Conservation (phyloP, 2,888 invertebrate species). For the Oxyscelio sp. region DNA sequence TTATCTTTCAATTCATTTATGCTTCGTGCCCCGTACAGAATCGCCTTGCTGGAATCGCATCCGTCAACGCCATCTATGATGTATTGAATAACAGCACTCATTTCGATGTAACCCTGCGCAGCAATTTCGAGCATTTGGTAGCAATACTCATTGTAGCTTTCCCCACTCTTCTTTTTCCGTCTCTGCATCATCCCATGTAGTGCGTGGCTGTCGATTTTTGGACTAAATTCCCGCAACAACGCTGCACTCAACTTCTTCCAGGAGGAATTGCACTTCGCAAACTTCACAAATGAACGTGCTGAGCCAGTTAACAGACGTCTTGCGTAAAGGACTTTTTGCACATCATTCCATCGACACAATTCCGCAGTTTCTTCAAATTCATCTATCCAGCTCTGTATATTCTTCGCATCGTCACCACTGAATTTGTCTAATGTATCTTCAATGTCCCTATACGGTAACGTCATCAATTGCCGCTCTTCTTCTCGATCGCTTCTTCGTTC, state of each 20-base stretch:
- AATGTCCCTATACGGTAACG: too few relatives aligned
- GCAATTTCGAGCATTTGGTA: slow-evolving; percentile 57
- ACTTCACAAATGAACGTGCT: slow-evolving; percentile 1
- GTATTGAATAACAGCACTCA: slow-evolving; percentile 39
- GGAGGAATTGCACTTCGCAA: slow-evolving; percentile 29
- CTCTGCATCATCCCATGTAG: slow-evolving; percentile 36
- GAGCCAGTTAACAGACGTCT: slow-evolving; percentile 41
- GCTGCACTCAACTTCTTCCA: slow-evolving; percentile 39
- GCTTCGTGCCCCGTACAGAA: slow-evolving; percentile 50
- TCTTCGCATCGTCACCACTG: too few relatives aligned
- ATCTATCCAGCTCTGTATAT: too few relatives aligned
- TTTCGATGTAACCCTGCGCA: slow-evolving; percentile 51
- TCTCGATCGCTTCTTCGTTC: too few relatives aligned
- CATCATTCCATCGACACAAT: neutral
- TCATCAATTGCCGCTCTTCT: too few relatives aligned
- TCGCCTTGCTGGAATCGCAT: slow-evolving; percentile 40
- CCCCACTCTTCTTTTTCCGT: slow-evolving; percentile 35
- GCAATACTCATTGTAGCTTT: slow-evolving; percentile 49
- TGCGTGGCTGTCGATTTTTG: slow-evolving; percentile 38
- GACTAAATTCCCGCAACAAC: slow-evolving; percentile 24
- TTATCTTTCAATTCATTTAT: slow-evolving; percentile 55
- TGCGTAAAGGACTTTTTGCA: slow-evolving; percentile 25
- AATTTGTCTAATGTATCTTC: too few relatives aligned
- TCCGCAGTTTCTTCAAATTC: too few relatives aligned
- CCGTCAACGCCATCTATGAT: slow-evolving; percentile 57